These are phyloP conservation scores for Cyanocitta stelleri DNA, from an alignment of 2,113 vertebrate genomes.

Conservation along the genomic window DNA sequence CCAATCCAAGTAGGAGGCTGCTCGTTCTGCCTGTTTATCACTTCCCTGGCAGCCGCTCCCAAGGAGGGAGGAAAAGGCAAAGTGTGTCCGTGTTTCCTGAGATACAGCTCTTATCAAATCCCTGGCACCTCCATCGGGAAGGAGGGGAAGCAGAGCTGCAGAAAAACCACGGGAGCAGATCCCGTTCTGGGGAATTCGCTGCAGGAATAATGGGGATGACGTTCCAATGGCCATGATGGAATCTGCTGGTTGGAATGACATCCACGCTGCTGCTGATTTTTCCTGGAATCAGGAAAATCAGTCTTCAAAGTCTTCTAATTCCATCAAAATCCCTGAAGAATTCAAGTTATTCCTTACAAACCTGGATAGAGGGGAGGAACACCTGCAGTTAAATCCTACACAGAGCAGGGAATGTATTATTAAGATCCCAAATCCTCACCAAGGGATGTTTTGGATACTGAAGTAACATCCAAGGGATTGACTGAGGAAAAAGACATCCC, in stretches of 20 bases:
- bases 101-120: background rate
- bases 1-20: background rate
- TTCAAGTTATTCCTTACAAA: background rate
- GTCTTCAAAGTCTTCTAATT: background rate
- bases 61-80: background rate
- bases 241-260: background rate
- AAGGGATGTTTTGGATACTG: background rate
- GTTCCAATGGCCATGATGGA: background rate
- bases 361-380: background rate
- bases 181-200: background rate
- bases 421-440: background rate
- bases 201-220: background rate
- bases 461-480: background rate
- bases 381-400: background rate
- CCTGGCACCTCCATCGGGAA: background rate
- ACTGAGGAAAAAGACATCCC: background rate
- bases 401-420: background rate
- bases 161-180: background rate
- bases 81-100: background rate
- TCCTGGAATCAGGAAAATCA: background rate
- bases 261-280: background rate
- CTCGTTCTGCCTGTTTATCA: background rate
- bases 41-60: background rate
- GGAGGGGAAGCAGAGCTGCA: background rate
- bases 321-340: background rate